Conservation (phyloP, 2,797 vertebrate species). For the Chelon auratus region DNA sequence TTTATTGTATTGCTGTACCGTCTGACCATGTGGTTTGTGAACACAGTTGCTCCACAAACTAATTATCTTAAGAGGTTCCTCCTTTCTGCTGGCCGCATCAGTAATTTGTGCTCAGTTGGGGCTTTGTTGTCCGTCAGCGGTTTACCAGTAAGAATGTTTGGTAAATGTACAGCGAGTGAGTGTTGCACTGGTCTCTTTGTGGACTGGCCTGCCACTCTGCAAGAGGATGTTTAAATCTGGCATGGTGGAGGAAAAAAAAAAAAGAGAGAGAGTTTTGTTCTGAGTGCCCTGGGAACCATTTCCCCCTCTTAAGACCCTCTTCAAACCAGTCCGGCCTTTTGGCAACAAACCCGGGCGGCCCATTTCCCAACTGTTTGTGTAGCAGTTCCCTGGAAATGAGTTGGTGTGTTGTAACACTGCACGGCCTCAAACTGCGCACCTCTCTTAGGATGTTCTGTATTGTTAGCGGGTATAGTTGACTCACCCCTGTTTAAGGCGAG, state of each 20-base stretch:
- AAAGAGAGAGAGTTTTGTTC: conserved; percentile 70
- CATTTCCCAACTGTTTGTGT: conserved; percentile 50
- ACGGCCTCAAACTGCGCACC: conserved; percentile 22
- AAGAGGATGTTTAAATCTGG: conserved; percentile 57
- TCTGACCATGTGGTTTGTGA: conserved; percentile 10
- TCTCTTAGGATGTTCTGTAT: conserved; percentile 23
- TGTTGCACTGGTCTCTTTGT: conserved; percentile 35
- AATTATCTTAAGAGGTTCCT: conserved; percentile 14
- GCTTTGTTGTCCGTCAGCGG: neutral
- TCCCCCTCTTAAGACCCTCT: conserved; percentile 53
- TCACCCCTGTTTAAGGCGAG: conserved; percentile 31
- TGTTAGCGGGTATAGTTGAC: conserved; percentile 24
- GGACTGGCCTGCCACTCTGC: conserved; percentile 24
- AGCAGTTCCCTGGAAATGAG: conserved; percentile 5
- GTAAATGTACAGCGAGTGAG: conserved; percentile 6
- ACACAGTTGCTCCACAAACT: conserved; percentile 1
- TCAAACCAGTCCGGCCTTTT: conserved; percentile 70
- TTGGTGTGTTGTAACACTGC: conserved; percentile 6
- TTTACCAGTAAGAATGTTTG: neutral
- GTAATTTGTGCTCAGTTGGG: neutral
- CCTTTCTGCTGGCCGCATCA: neutral
- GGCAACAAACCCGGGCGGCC: conserved; percentile 61
- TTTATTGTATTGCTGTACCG: conserved; percentile 33
- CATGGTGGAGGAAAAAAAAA: conserved; percentile 17
- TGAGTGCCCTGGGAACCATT: conserved; percentile 77